phyloP scores from a whole-genome alignment of 2,113 vertebrate genomes.

The Brevimyrus niger region DNA sequence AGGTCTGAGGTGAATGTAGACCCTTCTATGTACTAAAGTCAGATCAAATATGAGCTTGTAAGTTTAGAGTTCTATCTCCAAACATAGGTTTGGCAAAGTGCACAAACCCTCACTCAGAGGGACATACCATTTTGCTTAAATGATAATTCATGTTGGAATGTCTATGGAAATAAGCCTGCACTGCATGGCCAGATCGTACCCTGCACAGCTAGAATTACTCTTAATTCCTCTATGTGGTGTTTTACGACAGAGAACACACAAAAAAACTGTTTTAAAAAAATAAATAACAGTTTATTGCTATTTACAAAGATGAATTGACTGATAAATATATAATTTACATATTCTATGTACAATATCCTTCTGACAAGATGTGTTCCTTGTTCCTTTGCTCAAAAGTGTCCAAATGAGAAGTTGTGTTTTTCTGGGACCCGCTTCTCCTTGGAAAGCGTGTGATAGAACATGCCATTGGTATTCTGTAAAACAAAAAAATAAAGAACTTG shows the following conservation, averaged over 20 bases:
- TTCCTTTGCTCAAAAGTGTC: constrained; percentile 31
- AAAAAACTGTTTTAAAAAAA: not conserved
- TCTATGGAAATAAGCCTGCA: not conserved
- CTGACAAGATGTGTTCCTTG: not conserved
- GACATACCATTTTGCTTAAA: not conserved
- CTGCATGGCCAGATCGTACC: not conserved
- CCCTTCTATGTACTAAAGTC: not conserved
- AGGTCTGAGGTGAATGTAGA: not conserved
- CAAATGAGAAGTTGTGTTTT: constrained; percentile 32
- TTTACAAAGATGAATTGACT: not conserved
- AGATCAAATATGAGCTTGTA: not conserved
- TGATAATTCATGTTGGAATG: not conserved
- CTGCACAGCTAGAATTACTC: not conserved
- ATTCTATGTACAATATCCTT: not conserved
- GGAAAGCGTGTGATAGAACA: constrained; percentile 4
- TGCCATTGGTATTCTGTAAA: constrained; percentile 33
- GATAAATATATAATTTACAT: constrained; percentile 7
- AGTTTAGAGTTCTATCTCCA: not conserved
- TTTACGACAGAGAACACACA: not conserved
- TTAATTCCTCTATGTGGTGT: not conserved
- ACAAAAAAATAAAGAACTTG: not conserved
- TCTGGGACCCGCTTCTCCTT: constrained; percentile 36
- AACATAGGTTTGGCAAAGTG: not conserved
- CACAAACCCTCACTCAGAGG: not conserved
- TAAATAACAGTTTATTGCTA: constrained; percentile 7